Percentiles rank a stretch among this genome's conserved stretches.
Conservation (phyloP, 2,113 vertebrate genomes). For the Carassius carassius region DNA sequence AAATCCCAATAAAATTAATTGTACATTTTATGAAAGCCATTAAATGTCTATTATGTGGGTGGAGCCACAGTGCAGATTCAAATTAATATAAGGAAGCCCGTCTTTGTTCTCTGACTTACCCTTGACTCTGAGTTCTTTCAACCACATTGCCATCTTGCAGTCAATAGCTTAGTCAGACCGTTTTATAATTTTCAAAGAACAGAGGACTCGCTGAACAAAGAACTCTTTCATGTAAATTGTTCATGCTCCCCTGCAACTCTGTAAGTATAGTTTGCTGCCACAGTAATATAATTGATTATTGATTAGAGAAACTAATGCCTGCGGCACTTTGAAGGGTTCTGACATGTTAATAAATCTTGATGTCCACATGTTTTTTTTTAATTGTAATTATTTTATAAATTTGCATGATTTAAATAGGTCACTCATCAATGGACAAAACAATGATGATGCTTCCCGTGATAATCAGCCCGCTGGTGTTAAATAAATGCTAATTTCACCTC, state of each 20-base stretch:
- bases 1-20: constrained; percentile 25
- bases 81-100: constrained; percentile 29
- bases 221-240: constrained; percentile 41
- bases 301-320: constrained; percentile 26
- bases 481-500: constrained; percentile 29
- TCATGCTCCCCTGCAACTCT: constrained; percentile 9
- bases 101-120: constrained; percentile 49
- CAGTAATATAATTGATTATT: constrained; percentile 52
- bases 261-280: constrained; percentile 23
- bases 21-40: constrained; percentile 34
- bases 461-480: constrained; percentile 30
- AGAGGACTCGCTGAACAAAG: constrained; percentile 34
- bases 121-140: constrained; percentile 40
- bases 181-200: constrained; percentile 45
- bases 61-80: constrained; percentile 32
- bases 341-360: neutral
- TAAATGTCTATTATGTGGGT: constrained; percentile 38
- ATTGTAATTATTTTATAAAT: neutral
- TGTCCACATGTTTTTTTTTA: neutral
- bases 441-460: neutral
- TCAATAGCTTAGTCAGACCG: constrained; percentile 37
- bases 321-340: neutral
- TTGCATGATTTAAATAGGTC: neutral
- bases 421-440: constrained; percentile 21
- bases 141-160: constrained; percentile 23